phyloP scores from a whole-genome alignment of 1,140 invertebrate genomes.

The Drosophila willistoni region DNA sequence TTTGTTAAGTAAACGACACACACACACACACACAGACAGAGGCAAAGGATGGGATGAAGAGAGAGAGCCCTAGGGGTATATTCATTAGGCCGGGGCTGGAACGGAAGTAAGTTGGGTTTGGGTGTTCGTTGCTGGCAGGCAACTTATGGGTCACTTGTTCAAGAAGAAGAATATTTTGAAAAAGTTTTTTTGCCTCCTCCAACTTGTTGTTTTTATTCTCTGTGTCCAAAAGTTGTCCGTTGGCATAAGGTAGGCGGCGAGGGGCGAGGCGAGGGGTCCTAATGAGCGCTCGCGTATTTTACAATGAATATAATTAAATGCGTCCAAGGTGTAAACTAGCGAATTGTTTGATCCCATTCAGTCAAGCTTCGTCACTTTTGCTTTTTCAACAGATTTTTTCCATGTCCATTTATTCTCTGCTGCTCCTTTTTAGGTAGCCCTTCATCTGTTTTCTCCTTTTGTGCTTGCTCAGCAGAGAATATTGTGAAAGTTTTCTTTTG shows the following conservation, averaged over 20 bases:
- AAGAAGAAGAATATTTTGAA: constrained; percentile 63
- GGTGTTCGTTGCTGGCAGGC: constrained; percentile 33
- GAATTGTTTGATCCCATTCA: constrained; percentile 80
- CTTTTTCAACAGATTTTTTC: constrained; percentile 8
- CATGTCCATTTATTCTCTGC: constrained; percentile 19
- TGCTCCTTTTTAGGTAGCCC: constrained; percentile 32
- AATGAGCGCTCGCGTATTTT: constrained; percentile 47
- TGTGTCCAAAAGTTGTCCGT: neutral
- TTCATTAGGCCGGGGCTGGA: constrained; percentile 60
- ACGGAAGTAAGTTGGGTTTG: neutral
- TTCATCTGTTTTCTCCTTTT: constrained; percentile 33
- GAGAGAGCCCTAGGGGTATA: constrained; percentile 56
- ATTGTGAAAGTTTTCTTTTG: constrained; percentile 70
- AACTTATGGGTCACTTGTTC: constrained; percentile 72
- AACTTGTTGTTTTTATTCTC: constrained; percentile 46
- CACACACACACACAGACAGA: neutral
- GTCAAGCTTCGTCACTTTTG: constrained; percentile 31
- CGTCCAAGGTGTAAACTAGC: constrained; percentile 80
- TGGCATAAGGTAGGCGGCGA: neutral
- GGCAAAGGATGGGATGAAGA: neutral
- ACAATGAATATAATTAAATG: constrained; percentile 80
- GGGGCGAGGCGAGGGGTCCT: constrained; percentile 2
- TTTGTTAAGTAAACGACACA: constrained; percentile 62
- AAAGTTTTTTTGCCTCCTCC: constrained; percentile 51
- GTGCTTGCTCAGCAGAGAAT: constrained; percentile 69